These are phyloP conservation scores for Falco berigora DNA, from an alignment of 2,797 vertebrate genomes.

Conservation along the genomic window DNA sequence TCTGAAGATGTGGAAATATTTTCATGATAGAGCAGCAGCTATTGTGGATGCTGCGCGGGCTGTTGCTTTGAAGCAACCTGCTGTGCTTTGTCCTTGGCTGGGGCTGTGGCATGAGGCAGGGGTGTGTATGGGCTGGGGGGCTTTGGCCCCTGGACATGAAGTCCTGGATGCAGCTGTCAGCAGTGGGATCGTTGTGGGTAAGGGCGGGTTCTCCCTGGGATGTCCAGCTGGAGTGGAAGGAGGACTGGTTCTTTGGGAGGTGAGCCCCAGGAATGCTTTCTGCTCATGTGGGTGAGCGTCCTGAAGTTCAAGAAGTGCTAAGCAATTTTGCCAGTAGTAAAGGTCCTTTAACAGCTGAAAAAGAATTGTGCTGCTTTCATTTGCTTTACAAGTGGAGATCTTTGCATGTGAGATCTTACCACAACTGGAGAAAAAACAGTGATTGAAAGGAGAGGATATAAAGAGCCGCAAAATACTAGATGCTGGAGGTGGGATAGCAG, in stretches of 20 bases:
- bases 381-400: not conserved
- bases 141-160: no score
- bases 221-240: not conserved
- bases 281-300: not conserved
- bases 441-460: not conserved
- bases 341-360: not conserved
- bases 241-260: no score
- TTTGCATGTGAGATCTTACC: not conserved
- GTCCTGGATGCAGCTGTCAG: not conserved
- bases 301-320: rapidly evolving
- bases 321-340: not conserved
- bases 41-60: rapidly evolving
- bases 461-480: not conserved
- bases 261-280: not conserved
- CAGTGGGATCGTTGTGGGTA: not conserved
- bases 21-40: not conserved
- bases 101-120: no score
- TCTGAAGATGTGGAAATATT: not conserved
- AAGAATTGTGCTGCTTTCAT: not conserved
- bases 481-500: not conserved
- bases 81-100: not conserved
- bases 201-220: not conserved
- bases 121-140: rapidly evolving
- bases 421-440: rapidly evolving
- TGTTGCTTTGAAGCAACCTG: no score